Evolutionary conservation across 2,888 invertebrate genomes (phyloP).

Genomic region (Cremastinae sp.): DNA sequence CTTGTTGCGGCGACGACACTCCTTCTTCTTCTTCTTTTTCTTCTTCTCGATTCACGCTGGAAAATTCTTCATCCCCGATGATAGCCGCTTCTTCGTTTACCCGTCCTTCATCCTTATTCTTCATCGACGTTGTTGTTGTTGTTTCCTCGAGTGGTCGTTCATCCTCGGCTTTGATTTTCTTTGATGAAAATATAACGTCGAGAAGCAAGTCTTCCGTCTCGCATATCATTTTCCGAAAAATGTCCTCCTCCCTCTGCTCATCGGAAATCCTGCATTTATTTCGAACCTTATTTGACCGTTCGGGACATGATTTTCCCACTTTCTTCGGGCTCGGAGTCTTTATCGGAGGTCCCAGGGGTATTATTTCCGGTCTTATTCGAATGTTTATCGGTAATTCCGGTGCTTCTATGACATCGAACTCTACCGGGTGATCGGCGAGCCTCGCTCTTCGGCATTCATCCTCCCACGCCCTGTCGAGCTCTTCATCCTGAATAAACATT

Average conservation of each 20-base stretch:
- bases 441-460: conserved; percentile 55
- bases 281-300: conserved; percentile 63
- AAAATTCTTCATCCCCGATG: conserved; percentile 31
- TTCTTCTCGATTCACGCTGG: too few relatives aligned
- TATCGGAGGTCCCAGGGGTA: conserved; percentile 75
- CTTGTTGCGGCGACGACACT: too few relatives aligned
- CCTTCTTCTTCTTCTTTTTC: too few relatives aligned
- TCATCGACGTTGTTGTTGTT: too few relatives aligned
- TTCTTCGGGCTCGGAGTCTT: conserved; percentile 68
- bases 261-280: conserved; percentile 64
- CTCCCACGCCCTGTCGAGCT: conserved; percentile 57
- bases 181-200: conserved; percentile 72
- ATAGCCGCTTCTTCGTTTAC: not conserved
- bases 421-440: conserved; percentile 3
- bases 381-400: conserved; percentile 63
- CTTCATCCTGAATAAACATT: conserved; percentile 68
- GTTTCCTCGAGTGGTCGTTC: too few relatives aligned
- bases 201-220: conserved; percentile 72
- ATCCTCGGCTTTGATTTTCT: conserved; percentile 45
- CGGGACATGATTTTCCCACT: conserved; percentile 63
- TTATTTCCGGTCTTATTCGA: conserved; percentile 67
- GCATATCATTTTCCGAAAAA: conserved; percentile 68
- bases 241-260: conserved; percentile 61
- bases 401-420: conserved; percentile 48
- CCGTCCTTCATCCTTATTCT: not conserved